Percentiles rank a stretch among this genome's conserved stretches.
Evolutionary conservation across 2,888 invertebrate species (phyloP).

Genomic region (Tipula vernalis): DNA sequence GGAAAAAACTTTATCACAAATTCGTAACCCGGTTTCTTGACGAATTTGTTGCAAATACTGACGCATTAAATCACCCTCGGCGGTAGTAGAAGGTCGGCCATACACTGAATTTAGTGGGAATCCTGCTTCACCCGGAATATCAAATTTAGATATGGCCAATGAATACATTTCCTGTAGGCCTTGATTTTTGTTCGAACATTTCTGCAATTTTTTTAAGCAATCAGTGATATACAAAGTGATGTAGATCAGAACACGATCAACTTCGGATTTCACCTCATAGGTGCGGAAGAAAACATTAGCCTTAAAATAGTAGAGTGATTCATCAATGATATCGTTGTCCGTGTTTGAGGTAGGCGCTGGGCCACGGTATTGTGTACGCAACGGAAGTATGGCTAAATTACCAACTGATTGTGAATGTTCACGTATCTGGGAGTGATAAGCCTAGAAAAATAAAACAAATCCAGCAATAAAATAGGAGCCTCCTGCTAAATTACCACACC

Average conservation of each 20-base stretch:
- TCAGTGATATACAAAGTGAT: constrained; percentile 95
- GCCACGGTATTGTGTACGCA: constrained; percentile 82
- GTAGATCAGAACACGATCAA: constrained; percentile 94
- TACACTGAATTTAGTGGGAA: constrained; percentile 95
- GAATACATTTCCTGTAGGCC: constrained; percentile 94
- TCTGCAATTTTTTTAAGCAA: constrained; percentile 87
- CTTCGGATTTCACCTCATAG: constrained; percentile 97
- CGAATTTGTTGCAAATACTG: constrained; percentile 88
- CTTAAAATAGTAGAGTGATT: constrained; percentile 93
- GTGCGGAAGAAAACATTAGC: constrained; percentile 98
- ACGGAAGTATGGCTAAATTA: constrained; percentile 85
- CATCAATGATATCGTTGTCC: constrained; percentile 89
- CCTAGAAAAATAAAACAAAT: constrained; percentile 40
- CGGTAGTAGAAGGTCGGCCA: constrained; percentile 63
- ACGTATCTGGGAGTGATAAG: constrained; percentile 87
- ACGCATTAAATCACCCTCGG: constrained; percentile 81
- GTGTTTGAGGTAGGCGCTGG: constrained; percentile 70
- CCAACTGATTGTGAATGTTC: constrained; percentile 65
- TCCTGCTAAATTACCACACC: neutral
- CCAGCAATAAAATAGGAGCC: neutral
- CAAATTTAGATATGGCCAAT: constrained; percentile 86
- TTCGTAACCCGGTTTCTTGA: constrained; percentile 85
- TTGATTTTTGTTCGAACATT: constrained; percentile 78
- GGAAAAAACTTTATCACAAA: constrained; percentile 83
- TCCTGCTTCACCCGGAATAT: constrained; percentile 89